A percentile compares a stretch with the other conserved stretches of the same genome.
These are phyloP conservation scores for Mormyrus iriodes DNA, from an alignment of 2,113 vertebrate genomes.

Conservation along the genomic window DNA sequence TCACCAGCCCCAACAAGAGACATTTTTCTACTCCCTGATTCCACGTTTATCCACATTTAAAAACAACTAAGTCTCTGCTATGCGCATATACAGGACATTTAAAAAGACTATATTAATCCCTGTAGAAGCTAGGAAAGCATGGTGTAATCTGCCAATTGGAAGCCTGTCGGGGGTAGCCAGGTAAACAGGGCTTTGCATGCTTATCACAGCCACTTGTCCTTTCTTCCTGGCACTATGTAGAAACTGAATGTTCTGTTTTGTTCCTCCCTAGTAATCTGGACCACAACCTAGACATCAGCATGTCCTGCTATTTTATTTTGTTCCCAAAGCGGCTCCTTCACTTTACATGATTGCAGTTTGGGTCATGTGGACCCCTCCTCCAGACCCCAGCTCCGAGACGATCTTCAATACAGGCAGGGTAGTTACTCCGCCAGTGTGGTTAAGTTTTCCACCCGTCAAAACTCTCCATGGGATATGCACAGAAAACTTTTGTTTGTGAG, in stretches of 20 bases:
- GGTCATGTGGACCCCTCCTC: background rate
- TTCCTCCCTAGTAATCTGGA: background rate
- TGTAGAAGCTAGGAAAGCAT: background rate
- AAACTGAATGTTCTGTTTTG: background rate
- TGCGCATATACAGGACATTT: background rate
- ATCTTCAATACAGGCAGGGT: background rate
- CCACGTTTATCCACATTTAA: background rate
- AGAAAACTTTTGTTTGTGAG: background rate
- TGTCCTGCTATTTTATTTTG: background rate
- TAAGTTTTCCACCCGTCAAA: background rate
- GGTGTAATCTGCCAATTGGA: background rate
- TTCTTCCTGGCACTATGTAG: background rate
- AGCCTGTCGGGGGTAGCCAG: background rate
- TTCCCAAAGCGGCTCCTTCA: background rate
- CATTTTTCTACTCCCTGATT: too few relatives aligned
- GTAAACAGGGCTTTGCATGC: background rate
- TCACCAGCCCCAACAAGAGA: too few relatives aligned
- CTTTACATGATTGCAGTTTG: background rate
- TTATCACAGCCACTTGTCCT: background rate
- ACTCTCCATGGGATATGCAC: background rate
- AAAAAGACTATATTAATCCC: background rate
- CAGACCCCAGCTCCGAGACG: background rate
- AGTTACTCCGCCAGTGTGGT: background rate
- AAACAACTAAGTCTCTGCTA: background rate
- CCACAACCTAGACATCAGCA: background rate